phyloP scores from a whole-genome alignment of 1,140 invertebrate genomes.

The Hycleus phaleratus region DNA sequence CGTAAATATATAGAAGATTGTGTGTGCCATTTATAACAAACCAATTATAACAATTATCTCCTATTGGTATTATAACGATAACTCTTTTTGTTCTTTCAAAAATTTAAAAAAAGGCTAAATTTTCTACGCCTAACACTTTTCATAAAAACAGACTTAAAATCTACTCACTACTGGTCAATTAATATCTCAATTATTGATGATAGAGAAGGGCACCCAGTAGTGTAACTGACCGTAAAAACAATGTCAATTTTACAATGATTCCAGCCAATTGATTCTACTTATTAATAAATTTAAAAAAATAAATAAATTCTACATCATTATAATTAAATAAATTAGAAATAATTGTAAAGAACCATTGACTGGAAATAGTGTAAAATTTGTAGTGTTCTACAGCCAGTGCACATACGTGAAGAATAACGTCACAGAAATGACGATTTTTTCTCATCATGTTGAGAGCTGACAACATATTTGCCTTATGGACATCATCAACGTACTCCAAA shows the following conservation, averaged over 20 bases:
- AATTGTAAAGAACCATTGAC: constrained; percentile 10
- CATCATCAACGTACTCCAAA: constrained; percentile 46
- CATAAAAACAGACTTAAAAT: constrained; percentile 33
- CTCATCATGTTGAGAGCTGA: constrained; percentile 63
- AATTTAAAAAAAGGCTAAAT: not conserved
- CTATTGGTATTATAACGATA: too few relatives aligned
- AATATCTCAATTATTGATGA: constrained; percentile 34
- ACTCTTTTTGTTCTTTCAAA: not conserved
- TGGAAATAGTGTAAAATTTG: constrained; percentile 27
- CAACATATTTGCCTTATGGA: constrained; percentile 50
- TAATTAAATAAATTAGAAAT: not conserved
- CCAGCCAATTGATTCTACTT: constrained; percentile 21
- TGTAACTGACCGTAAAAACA: constrained; percentile 39
- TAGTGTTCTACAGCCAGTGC: constrained; percentile 35
- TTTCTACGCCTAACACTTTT: not conserved
- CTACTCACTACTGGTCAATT: constrained; percentile 40
- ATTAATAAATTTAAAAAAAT: not conserved
- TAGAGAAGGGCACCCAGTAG: constrained; percentile 34
- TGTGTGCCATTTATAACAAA: too few relatives aligned
- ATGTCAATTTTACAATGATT: constrained; percentile 33
- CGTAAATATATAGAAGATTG: too few relatives aligned
- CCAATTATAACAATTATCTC: too few relatives aligned
- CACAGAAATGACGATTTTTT: constrained; percentile 70
- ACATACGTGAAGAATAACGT: constrained; percentile 68
- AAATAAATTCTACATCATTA: not conserved